A percentile compares a stretch with the other conserved stretches of the same genome.
phyloP scores from a whole-genome alignment of 2,888 invertebrate genomes.

The Priocnemis perturbator region DNA sequence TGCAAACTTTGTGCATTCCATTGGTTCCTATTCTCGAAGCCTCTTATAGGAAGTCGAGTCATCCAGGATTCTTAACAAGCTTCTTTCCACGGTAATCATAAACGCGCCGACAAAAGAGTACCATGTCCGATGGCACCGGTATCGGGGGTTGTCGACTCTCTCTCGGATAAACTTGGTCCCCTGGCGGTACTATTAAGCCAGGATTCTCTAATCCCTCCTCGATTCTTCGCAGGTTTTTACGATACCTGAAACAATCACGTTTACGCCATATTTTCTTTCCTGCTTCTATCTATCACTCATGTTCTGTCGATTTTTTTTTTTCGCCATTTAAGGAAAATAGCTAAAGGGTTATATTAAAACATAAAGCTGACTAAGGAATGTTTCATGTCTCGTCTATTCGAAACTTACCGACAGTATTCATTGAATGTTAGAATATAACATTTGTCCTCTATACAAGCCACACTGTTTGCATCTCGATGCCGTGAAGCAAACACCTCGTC shows the following conservation, averaged over 20 bases:
- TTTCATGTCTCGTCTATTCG: background rate
- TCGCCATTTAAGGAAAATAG: no score
- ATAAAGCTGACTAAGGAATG: constrained; percentile 6
- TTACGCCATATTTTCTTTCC: no score
- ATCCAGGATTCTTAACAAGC: constrained; percentile 74
- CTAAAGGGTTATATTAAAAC: no score
- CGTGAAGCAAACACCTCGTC: constrained; percentile 97
- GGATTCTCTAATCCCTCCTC: constrained; percentile 85
- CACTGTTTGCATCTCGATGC: constrained; percentile 96
- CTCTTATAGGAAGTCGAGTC: constrained; percentile 70
- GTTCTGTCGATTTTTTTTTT: no score
- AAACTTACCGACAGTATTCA: constrained; percentile 93
- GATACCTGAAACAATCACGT: constrained; percentile 81
- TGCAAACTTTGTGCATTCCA: constrained; percentile 63
- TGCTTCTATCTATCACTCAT: no score
- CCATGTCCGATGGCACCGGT: constrained; percentile 86
- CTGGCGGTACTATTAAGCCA: constrained; percentile 86
- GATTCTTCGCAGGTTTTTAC: constrained; percentile 86
- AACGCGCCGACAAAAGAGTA: constrained; percentile 95
- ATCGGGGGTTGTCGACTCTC: constrained; percentile 80
- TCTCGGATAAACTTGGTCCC: constrained; percentile 79
- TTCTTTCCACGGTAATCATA: constrained; percentile 94
- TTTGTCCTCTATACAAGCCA: constrained; percentile 98
- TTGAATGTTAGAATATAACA: constrained; percentile 97
- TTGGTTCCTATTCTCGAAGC: constrained; percentile 62